phyloP scores from a whole-genome alignment of 2,797 vertebrate species.

The Semaprochilodus insignis region DNA sequence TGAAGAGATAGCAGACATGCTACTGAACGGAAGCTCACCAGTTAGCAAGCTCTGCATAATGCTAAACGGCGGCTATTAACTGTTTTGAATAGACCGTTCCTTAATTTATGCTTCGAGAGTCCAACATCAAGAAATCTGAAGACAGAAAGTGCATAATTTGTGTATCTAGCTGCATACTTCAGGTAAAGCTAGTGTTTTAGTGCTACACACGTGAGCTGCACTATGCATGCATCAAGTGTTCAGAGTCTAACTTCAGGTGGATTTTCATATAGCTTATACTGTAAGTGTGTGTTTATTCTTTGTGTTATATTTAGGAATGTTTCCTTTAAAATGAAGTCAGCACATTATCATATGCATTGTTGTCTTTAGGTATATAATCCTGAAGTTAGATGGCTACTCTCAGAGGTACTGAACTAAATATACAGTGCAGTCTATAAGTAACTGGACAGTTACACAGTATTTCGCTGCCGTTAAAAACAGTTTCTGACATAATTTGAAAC shows the following conservation, averaged over 20 bases:
- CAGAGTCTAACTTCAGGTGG: neutral
- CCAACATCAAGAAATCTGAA: conserved; percentile 15
- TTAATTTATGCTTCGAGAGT: neutral
- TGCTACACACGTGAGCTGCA: conserved; percentile 53
- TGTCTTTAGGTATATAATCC: neutral
- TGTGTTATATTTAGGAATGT: neutral
- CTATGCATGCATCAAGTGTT: neutral
- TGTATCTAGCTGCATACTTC: conserved; percentile 32
- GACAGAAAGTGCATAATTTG: conserved; percentile 41
- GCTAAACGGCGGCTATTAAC: neutral
- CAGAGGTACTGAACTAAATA: neutral
- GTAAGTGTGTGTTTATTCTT: too few relatives aligned
- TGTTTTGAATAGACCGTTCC: neutral
- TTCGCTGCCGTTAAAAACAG: too few relatives aligned
- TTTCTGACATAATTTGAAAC: too few relatives aligned
- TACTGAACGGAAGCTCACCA: neutral
- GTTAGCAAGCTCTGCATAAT: neutral
- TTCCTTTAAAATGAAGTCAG: neutral
- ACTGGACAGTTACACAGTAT: neutral
- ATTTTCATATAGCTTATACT: neutral
- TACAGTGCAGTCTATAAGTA: neutral
- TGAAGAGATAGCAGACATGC: neutral
- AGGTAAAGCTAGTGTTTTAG: conserved; percentile 44
- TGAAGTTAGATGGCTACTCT: neutral
- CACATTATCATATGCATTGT: neutral